phyloP scores from a whole-genome alignment of 2,113 vertebrate species.

The Numenius arquata region DNA sequence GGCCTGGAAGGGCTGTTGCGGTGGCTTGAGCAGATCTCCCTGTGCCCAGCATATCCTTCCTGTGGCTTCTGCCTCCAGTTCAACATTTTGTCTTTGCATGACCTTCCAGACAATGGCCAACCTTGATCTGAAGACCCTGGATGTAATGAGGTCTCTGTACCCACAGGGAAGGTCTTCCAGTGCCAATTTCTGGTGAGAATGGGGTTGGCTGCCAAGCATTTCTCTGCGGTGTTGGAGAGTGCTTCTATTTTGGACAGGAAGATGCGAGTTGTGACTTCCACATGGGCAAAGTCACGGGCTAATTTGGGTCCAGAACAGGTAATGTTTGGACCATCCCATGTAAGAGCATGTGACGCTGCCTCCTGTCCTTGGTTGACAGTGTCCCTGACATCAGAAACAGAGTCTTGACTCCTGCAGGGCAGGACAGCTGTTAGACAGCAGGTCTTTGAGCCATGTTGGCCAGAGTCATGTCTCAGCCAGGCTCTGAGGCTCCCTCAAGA shows the following conservation, averaged over 20 bases:
- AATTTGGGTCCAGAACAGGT: neutral
- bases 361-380: neutral
- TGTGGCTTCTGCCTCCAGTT: neutral
- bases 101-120: neutral
- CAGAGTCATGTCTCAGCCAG: too few species aligned
- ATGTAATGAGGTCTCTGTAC: neutral
- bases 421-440: neutral
- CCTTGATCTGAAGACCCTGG: neutral
- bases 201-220: neutral
- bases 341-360: neutral
- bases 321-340: neutral
- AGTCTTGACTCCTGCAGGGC: neutral
- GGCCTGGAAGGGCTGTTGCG: neutral
- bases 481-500: neutral
- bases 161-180: neutral
- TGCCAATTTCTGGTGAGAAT: neutral
- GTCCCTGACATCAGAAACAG: neutral
- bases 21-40: neutral
- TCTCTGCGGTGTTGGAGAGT: neutral
- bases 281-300: neutral
- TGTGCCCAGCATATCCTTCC: neutral
- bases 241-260: neutral
- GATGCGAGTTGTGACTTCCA: neutral
- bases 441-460: neutral
- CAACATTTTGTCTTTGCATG: neutral